Evolutionary conservation across 2,113 vertebrate genomes (phyloP).

Genomic region (Scopus umbretta): DNA sequence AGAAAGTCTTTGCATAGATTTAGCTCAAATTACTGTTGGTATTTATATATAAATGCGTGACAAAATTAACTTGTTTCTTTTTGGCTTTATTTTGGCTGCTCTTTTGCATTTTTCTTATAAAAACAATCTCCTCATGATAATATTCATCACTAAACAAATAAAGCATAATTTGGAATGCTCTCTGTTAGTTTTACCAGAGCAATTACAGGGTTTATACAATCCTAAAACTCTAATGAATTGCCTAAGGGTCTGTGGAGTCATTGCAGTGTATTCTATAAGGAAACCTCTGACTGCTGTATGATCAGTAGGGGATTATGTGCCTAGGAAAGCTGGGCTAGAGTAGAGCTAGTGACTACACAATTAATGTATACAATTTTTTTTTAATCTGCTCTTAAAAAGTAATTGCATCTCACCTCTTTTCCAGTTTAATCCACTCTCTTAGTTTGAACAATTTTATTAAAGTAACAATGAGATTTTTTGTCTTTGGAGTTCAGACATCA

Average conservation of each 20-base stretch:
- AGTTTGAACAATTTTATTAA: background rate
- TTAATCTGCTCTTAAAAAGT: background rate
- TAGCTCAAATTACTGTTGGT: slow-evolving; percentile 38
- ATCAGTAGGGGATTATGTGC: background rate
- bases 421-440: background rate
- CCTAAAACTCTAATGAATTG: background rate
- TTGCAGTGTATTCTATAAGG: background rate
- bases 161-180: background rate
- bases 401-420: background rate
- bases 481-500: background rate
- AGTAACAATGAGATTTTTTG: background rate
- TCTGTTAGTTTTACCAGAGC: background rate
- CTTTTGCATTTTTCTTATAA: slow-evolving; percentile 17
- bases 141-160: slow-evolving; percentile 15
- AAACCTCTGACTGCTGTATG: background rate
- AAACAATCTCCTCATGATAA: background rate
- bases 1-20: background rate
- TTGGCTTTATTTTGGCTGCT: slow-evolving; percentile 15
- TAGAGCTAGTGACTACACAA: background rate
- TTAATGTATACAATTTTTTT: background rate
- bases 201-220: background rate
- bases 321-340: background rate
- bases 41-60: background rate
- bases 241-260: background rate
- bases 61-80: slow-evolving; percentile 25